A percentile compares a stretch with the other conserved stretches of the same genome.
phyloP scores from a whole-genome alignment of 2,113 vertebrate species.

The Rhabdomys dilectus region DNA sequence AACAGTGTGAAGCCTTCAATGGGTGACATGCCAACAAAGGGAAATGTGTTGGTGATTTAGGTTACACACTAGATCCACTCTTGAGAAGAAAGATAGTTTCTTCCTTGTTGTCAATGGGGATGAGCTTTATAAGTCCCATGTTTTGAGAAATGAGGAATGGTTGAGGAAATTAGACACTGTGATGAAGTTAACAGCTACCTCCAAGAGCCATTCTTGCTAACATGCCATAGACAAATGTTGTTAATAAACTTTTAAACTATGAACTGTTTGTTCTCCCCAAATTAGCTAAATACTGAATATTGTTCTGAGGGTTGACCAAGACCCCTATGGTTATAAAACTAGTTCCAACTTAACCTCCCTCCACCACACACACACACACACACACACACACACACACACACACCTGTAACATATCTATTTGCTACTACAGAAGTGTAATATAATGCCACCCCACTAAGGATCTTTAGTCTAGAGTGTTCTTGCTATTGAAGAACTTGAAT shows the following conservation, averaged over 20 bases:
- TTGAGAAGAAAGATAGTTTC: not conserved
- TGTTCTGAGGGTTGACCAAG: not conserved
- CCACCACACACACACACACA: no score
- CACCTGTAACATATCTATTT: not conserved
- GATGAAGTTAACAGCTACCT: not conserved
- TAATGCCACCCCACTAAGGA: slow-evolving; percentile 13
- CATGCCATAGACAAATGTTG: not conserved
- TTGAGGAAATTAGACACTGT: not conserved
- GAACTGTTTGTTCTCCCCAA: not conserved
- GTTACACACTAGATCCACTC: not conserved
- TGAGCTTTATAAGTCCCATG: slow-evolving; percentile 3
- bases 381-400: no score
- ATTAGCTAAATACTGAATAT: not conserved
- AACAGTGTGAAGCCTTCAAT: not conserved
- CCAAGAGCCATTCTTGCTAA: not conserved
- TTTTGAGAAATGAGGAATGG: not conserved
- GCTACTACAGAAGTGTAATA: not conserved
- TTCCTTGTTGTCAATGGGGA: not conserved
- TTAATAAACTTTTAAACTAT: not conserved
- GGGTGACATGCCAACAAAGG: not conserved
- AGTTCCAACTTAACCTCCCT: not conserved
- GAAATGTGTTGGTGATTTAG: not conserved
- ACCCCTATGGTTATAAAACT: not conserved
- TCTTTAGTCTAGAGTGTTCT: not conserved
- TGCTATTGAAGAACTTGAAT: not conserved